Conservation (phyloP, 2,888 invertebrate species). For the Aproaerema taeniolella region DNA sequence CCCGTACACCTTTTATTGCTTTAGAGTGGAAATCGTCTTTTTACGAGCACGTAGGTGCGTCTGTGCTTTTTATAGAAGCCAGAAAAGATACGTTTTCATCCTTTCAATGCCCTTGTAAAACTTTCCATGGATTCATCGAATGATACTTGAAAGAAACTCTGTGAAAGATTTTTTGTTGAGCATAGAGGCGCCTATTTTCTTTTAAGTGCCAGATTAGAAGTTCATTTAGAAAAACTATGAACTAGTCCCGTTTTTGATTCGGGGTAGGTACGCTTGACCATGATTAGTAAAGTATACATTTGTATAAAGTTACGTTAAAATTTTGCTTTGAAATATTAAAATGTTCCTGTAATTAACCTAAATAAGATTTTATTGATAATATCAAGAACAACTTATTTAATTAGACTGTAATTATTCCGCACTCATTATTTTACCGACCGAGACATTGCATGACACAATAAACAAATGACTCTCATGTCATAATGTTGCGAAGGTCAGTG, state of each 20-base stretch:
- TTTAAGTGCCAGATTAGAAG: too few species aligned
- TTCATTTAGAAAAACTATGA: too few species aligned
- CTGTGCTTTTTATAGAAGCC: not conserved
- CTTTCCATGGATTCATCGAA: too few species aligned
- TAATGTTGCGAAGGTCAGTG: not conserved
- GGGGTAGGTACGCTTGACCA: too few species aligned
- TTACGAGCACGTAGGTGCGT: constrained; percentile 31
- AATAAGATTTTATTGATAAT: too few species aligned
- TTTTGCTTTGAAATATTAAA: too few species aligned
- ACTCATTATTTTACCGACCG: not conserved
- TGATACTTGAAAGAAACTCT: too few species aligned
- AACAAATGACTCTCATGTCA: not conserved
- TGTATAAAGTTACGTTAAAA: constrained; percentile 1
- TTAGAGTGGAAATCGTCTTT: constrained; percentile 42
- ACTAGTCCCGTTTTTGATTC: too few species aligned
- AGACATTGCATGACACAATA: constrained; percentile 1
- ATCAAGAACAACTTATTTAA: too few species aligned
- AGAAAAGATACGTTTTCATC: constrained; percentile 1
- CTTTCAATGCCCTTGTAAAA: not conserved
- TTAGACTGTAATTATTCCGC: not conserved
- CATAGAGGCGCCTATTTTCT: too few species aligned
- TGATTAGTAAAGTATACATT: not conserved
- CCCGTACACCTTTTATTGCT: constrained; percentile 43
- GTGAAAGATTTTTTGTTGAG: too few species aligned
- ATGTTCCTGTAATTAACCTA: too few species aligned